Conservation (phyloP, 2,797 vertebrate genomes). For the Tragelaphus oryx region DNA sequence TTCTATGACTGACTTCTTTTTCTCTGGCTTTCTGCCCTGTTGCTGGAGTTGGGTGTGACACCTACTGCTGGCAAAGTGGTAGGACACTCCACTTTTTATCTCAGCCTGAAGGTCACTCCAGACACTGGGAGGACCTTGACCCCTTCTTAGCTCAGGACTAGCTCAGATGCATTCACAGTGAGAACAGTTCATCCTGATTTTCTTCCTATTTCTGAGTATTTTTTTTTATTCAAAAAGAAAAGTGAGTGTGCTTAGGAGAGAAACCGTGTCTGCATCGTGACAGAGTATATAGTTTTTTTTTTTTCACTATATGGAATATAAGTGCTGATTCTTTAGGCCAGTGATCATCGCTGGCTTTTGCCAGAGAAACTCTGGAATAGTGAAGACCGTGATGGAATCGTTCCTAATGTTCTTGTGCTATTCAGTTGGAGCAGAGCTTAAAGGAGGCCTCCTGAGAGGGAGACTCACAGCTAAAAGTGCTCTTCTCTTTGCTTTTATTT, state of each 20-base stretch:
- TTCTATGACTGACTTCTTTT: background rate
- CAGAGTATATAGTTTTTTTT: background rate
- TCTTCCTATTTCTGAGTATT: background rate
- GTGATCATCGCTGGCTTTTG: background rate
- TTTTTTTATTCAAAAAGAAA: background rate
- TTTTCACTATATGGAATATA: background rate
- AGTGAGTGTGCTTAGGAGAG: background rate
- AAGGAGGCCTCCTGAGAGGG: background rate
- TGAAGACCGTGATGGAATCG: background rate
- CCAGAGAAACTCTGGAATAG: background rate
- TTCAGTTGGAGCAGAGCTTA: background rate
- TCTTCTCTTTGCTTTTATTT: background rate
- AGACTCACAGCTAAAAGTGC: background rate
- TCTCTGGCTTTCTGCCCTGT: background rate
- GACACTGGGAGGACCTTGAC: background rate
- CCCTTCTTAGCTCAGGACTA: background rate
- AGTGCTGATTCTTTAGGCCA: background rate
- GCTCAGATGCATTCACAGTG: background rate
- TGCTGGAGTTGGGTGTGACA: background rate
- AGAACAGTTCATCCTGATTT: background rate
- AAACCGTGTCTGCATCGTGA: background rate
- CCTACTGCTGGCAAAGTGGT: background rate
- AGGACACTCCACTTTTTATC: background rate
- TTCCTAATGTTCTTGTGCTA: background rate
- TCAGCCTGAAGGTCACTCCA: accelerated